These are phyloP conservation scores for Auanema freiburgensis DNA, from an alignment of 2,888 invertebrate species.

Conservation along the genomic window DNA sequence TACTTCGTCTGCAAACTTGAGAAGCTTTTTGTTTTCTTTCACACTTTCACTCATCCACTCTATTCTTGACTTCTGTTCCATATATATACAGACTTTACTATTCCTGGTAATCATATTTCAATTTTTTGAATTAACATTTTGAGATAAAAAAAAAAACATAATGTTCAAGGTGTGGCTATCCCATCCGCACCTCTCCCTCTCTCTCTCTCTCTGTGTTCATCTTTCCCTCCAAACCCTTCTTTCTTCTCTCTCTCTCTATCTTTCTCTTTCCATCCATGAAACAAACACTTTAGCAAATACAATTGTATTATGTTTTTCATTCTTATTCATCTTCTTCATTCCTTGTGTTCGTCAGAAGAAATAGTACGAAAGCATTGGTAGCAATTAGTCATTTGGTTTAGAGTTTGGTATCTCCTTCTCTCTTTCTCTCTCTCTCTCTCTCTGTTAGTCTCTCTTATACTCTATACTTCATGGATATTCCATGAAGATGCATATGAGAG, in stretches of 20 bases:
- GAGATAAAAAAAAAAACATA: neutral
- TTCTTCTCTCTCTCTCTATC: neutral
- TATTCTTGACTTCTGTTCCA: neutral
- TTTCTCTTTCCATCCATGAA: neutral
- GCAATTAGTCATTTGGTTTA: no score
- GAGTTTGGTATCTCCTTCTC: neutral
- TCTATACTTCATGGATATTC: neutral
- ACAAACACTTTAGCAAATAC: no score
- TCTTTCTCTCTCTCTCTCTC: constrained; percentile 1
- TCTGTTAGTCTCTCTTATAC: no score
- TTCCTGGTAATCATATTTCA: constrained; percentile 6
- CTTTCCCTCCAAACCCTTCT: no score
- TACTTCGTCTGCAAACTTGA: neutral
- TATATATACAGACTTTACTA: constrained; percentile 8
- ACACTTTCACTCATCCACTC: neutral
- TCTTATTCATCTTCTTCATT: neutral
- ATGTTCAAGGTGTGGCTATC: constrained; percentile 4
- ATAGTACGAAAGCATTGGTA: no score
- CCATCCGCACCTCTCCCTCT: constrained; percentile 7
- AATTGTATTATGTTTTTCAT: neutral
- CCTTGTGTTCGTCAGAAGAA: no score
- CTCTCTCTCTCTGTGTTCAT: constrained; percentile 18
- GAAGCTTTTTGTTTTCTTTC: constrained; percentile 12
- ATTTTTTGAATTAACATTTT: constrained; percentile 9
- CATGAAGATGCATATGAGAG: neutral